Percentiles rank a stretch among this genome's conserved stretches.
Conservation (phyloP, 2,113 vertebrate species). For the Myanophis thanlyinensis region DNA sequence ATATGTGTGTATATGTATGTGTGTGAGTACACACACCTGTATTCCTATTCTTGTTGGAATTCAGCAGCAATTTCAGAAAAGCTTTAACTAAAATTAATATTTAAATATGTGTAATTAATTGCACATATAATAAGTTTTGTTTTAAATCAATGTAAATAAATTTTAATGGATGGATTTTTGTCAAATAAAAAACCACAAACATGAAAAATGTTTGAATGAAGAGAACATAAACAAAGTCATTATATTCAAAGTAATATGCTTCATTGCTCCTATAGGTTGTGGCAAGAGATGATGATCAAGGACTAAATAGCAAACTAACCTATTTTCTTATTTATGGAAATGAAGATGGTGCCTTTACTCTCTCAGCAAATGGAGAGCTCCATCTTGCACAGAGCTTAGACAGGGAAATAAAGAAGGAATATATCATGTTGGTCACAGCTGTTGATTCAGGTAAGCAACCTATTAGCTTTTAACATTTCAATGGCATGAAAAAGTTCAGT, state of each 20-base stretch:
- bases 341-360: slow-evolving; percentile 81
- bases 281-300: slow-evolving; percentile 92
- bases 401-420: slow-evolving; percentile 80
- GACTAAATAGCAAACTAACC: slow-evolving; percentile 83
- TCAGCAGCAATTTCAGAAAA: no score
- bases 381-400: slow-evolving; percentile 83
- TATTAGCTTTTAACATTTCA: neutral
- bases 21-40: no score
- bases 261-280: slow-evolving; percentile 76
- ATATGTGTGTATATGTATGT: no score
- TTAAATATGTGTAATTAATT: neutral
- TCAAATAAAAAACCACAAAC: neutral
- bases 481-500: neutral
- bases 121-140: neutral
- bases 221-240: neutral
- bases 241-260: neutral
- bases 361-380: slow-evolving; percentile 86
- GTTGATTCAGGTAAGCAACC: slow-evolving; percentile 82
- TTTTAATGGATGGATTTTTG: neutral
- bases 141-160: neutral
- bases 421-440: slow-evolving; percentile 84
- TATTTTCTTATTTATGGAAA: slow-evolving; percentile 83
- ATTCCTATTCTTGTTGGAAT: no score
- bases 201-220: neutral
- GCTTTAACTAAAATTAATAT: neutral